Evolutionary conservation across 2,888 invertebrate species (phyloP).

Genomic region (Pterostichus madidus): DNA sequence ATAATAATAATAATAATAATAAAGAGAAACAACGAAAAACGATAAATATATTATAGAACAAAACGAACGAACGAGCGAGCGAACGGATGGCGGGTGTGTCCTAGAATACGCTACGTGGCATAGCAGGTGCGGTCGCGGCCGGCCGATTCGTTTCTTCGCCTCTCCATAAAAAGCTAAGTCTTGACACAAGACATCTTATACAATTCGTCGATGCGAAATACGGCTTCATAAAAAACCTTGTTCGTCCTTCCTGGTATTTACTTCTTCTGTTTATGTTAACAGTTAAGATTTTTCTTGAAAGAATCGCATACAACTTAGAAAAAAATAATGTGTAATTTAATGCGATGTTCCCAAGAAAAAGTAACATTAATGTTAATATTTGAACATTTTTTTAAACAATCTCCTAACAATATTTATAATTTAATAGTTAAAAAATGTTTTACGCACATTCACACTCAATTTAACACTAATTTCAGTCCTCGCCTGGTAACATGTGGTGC

Average conservation of each 20-base stretch:
- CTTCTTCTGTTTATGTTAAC: constrained; percentile 56
- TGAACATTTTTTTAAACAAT: constrained; percentile 76
- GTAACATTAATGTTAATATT: constrained; percentile 68
- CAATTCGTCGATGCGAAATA: constrained; percentile 67
- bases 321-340: constrained; percentile 64
- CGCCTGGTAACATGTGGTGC: constrained; percentile 65
- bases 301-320: constrained; percentile 66
- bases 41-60: constrained; percentile 63
- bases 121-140: constrained; percentile 26
- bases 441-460: constrained; percentile 69
- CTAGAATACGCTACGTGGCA: too few relatives aligned
- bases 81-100: constrained; percentile 17
- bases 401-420: constrained; percentile 77
- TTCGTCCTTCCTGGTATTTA: constrained; percentile 66
- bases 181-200: constrained; percentile 67
- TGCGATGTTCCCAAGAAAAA: constrained; percentile 67
- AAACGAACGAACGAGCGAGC: constrained; percentile 54
- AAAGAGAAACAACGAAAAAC: constrained; percentile 64
- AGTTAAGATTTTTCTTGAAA: constrained; percentile 67
- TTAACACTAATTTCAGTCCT: constrained; percentile 67
- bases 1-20: constrained; percentile 61
- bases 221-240: constrained; percentile 63
- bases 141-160: constrained; percentile 65
- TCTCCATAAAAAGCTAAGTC: constrained; percentile 67
- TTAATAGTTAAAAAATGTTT: constrained; percentile 75